Percentiles rank a stretch among this genome's conserved stretches.
Evolutionary conservation across 2,113 vertebrate genomes (phyloP).

Genomic region (Micronisus gabar): DNA sequence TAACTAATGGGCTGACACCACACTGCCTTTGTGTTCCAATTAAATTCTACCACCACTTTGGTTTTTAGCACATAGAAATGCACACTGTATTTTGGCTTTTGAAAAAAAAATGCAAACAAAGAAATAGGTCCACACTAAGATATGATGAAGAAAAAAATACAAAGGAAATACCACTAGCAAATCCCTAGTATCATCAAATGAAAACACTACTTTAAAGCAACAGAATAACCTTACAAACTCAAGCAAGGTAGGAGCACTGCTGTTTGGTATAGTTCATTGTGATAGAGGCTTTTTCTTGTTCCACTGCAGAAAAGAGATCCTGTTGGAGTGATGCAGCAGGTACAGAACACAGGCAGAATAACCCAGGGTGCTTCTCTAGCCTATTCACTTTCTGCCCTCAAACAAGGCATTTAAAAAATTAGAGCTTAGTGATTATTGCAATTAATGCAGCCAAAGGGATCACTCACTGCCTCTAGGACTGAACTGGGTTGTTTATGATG

Average conservation of each 20-base stretch:
- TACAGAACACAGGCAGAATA: rapidly evolving
- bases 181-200: no score
- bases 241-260: not conserved
- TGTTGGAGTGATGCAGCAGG: not conserved
- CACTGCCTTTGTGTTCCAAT: not conserved
- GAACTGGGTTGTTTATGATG: not conserved
- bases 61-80: rapidly evolving
- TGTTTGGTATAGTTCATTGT: not conserved
- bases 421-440: not conserved
- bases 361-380: not conserved
- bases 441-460: not conserved
- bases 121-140: not conserved
- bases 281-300: not conserved
- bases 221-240: not conserved
- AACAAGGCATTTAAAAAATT: rapidly evolving
- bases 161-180: not conserved
- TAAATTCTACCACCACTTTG: not conserved
- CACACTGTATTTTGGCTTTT: not conserved
- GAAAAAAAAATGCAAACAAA: not conserved
- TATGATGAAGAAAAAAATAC: rapidly evolving
- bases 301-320: not conserved
- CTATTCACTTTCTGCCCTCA: not conserved
- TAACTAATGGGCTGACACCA: not conserved
- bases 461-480: not conserved
- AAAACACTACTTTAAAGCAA: rapidly evolving